Percentiles rank a stretch among this genome's conserved stretches.
These are phyloP conservation scores for Puma concolor DNA, from an alignment of 2,113 vertebrate genomes.

Conservation along the genomic window DNA sequence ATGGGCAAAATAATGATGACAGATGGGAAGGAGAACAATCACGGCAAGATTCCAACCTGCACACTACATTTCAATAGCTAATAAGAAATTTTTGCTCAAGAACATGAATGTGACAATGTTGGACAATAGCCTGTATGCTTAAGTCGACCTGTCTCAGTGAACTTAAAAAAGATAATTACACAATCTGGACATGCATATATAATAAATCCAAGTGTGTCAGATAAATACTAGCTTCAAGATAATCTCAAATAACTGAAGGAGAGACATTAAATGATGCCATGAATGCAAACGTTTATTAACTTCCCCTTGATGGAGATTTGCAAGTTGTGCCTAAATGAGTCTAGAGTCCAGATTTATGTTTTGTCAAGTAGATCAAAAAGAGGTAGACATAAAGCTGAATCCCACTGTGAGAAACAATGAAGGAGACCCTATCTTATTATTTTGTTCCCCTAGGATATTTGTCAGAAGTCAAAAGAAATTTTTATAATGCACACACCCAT, in stretches of 20 bases:
- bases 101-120: not conserved
- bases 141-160: not conserved
- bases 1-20: constrained; percentile 57
- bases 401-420: not conserved
- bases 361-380: constrained; percentile 36
- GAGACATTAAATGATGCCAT: not conserved
- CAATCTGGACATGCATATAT: not conserved
- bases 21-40: constrained; percentile 21
- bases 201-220: constrained; percentile 22
- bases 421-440: not conserved
- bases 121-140: not conserved
- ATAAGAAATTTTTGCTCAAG: not conserved
- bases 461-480: constrained; percentile 24
- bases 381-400: not conserved
- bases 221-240: not conserved
- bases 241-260: constrained; percentile 45
- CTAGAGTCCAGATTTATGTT: not conserved
- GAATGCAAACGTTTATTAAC: not conserved
- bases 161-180: constrained; percentile 6
- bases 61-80: not conserved
- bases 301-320: constrained; percentile 48
- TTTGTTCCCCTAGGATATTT: not conserved
- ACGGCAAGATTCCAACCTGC: not conserved
- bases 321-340: not conserved
- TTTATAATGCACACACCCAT: not conserved